Base-by-base conservation (phyloP, 1,140 invertebrate genomes). In the Zaprionus lachaisei region DNA sequence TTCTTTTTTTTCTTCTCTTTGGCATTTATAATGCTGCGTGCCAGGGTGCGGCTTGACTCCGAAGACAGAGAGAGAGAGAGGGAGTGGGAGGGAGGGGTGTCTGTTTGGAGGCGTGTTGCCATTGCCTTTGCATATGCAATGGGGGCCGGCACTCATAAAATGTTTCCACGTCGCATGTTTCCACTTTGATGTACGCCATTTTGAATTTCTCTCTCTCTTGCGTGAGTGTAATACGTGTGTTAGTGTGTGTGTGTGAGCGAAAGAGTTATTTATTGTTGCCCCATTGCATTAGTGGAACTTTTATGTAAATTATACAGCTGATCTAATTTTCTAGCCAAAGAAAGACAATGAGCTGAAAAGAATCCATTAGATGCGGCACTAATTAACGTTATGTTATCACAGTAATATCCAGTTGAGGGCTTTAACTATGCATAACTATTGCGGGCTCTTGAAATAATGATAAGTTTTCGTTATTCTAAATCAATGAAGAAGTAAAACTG, bases 21-120 rank as follows among this genome's bases (percentile, higher is more conserved):
- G 79, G 70, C 55, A 87, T 89, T 89, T 89, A 89, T 84, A 90
- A 70, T 83, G 72, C 85, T 89, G 84, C 84, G 79, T 89, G 84
- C 69, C 81, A 66, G 79, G 72, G 79, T 68, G 83, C 76, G 82
- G 68, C 67, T 55, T 80, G 51, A 41, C 62, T 66, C 70, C 62
- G 67, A n/a, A 26, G 51, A 34, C n/a, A 26, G 47, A 34, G 24
- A 11, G 11, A 9, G 11, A 31, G 44, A 49, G 56, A 31, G 60
- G 44, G 61, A 12, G 26, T 14, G 28, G 37, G 51, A 37, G 44
- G 61, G 5, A 14, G 41, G 26, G 47, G 11, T 60, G 55, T 57
- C 54, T 70, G 60, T 17, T 83, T 79, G 78, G 56, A 78, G 68
- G 64, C 38, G 60, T 63, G 60, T 17, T 80, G 71, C 20, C 9